phyloP scores from a whole-genome alignment of 2,113 vertebrate genomes.

The Himantopus leucocephalus region DNA sequence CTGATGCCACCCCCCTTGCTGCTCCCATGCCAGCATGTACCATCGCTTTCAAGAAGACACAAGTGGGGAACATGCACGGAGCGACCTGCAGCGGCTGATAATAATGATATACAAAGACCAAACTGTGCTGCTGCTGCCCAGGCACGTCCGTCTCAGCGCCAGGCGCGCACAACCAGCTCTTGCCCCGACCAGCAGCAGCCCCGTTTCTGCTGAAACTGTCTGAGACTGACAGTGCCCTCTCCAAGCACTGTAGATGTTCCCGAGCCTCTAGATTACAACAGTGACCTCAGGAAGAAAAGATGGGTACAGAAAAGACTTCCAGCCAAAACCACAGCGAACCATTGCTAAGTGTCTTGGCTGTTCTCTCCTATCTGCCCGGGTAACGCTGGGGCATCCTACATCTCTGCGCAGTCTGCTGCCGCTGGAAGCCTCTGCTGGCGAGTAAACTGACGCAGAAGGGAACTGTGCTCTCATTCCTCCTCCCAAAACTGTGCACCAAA shows the following conservation, averaged over 20 bases:
- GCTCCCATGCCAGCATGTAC: accelerated
- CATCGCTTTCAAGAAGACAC: accelerated
- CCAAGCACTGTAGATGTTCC: neutral
- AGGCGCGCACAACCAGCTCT: neutral
- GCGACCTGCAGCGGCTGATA: neutral
- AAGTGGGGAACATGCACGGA: accelerated
- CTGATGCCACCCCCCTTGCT: neutral
- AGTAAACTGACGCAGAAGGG: neutral
- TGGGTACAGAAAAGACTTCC: neutral
- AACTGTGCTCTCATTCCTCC: neutral
- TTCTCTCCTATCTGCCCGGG: neutral
- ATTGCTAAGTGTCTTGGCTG: neutral
- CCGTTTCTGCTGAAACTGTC: too few relatives aligned
- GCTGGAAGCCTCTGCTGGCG: neutral
- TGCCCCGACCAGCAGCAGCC: too few relatives aligned
- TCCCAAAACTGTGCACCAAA: neutral
- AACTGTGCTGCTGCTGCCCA: neutral
- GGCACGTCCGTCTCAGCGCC: neutral
- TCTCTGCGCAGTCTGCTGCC: neutral
- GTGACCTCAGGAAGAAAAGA: neutral
- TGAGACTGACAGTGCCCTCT: neutral
- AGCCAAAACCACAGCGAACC: neutral
- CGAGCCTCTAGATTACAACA: neutral
- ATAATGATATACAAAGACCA: neutral
- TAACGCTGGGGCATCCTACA: neutral